Evolutionary conservation across 2,797 vertebrate genomes (phyloP).

Genomic region (Setipinna tenuifilis): DNA sequence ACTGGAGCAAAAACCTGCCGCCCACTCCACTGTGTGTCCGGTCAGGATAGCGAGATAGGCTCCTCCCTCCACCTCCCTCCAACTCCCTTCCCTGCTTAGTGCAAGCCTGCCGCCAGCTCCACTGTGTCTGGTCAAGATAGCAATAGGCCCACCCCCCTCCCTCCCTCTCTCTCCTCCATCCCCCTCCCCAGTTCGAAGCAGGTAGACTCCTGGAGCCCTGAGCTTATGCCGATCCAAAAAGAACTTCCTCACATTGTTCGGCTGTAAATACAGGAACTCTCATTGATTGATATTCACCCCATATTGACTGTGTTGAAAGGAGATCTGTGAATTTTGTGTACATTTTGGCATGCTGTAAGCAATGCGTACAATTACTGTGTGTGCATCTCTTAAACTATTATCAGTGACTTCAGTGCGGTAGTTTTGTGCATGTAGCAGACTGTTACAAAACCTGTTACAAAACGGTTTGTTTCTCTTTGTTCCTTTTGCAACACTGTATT

Average conservation of each 20-base stretch:
- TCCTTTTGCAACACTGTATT: too few species aligned
- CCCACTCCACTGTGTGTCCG: slow-evolving; percentile 34
- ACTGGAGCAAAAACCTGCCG: neutral
- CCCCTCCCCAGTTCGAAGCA: neutral
- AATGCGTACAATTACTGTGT: neutral
- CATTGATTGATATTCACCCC: slow-evolving; percentile 30
- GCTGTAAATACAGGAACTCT: slow-evolving; percentile 43
- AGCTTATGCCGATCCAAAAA: slow-evolving; percentile 18
- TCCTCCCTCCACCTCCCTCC: too few species aligned
- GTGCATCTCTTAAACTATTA: neutral
- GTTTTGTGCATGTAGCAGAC: neutral
- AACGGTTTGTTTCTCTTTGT: too few species aligned
- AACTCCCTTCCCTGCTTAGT: too few species aligned
- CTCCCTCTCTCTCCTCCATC: neutral
- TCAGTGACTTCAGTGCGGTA: neutral
- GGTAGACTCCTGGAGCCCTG: slow-evolving; percentile 19
- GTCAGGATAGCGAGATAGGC: slow-evolving; percentile 38
- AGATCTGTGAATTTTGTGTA: neutral
- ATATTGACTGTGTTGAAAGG: neutral
- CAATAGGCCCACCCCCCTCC: slow-evolving; percentile 17
- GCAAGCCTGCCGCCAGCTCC: neutral
- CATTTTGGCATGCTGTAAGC: neutral
- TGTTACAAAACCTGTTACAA: too few species aligned
- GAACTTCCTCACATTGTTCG: slow-evolving; percentile 51
- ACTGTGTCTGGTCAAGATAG: slow-evolving; percentile 43